Evolutionary conservation across 2,113 vertebrate genomes (phyloP).

Genomic region (Hippolais icterina): DNA sequence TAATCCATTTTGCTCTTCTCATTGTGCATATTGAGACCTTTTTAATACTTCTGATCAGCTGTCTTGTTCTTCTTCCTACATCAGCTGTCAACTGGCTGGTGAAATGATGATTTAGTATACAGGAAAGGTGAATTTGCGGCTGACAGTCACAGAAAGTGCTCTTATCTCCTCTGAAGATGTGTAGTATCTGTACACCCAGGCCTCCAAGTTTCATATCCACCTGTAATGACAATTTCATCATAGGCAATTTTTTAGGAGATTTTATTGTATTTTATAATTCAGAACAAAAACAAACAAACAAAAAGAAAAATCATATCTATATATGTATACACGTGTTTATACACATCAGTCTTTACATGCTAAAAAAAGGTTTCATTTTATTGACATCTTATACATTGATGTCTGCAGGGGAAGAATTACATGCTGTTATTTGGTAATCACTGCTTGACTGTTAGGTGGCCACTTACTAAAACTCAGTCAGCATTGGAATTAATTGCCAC

Average conservation of each 20-base stretch:
- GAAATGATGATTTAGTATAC: neutral
- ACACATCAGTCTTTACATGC: neutral
- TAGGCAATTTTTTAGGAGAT: neutral
- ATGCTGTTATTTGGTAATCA: neutral
- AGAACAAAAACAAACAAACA: neutral
- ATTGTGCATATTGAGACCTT: neutral
- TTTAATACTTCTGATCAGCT: neutral
- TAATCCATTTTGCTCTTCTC: conserved; percentile 16
- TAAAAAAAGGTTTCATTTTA: neutral
- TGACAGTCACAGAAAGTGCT: neutral
- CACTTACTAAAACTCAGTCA: neutral
- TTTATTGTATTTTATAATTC: neutral
- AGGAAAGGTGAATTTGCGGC: neutral
- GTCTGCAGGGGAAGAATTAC: neutral
- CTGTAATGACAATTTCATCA: neutral
- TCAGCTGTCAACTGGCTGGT: neutral
- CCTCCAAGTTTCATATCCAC: neutral
- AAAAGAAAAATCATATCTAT: accelerated
- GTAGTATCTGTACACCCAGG: neutral
- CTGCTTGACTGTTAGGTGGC: neutral
- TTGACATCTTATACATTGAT: neutral
- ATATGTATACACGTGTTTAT: accelerated
- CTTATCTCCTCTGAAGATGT: neutral
- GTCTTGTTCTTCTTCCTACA: neutral
- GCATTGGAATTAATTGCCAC: neutral